Base-by-base conservation (phyloP, 1,140 invertebrate species). In the Tachypleus tridentatus region DNA sequence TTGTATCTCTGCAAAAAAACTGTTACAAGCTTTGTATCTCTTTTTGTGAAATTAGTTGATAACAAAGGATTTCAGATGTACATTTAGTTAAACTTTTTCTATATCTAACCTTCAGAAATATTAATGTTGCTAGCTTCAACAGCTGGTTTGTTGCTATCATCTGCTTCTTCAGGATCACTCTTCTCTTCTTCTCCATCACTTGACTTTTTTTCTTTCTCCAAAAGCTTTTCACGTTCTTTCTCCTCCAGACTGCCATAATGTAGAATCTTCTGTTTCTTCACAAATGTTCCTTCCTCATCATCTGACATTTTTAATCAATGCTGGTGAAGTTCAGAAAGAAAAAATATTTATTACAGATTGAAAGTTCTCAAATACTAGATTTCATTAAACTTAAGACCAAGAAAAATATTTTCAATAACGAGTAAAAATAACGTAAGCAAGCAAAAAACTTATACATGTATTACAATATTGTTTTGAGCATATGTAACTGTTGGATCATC, bases 181-280 rank as follows among this genome's bases (percentile, higher is more conserved):
- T 79, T 81, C 47, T 81, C 77, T 60, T 80, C 80, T 57, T 80
- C 50, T 10, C 51, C 56, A 8, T 64, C 81, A 64, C 71, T 57
- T 10, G 68, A 71, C 8, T 64, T 67, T 51, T 65, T 63, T n/a
- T 64, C 52, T 63, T 64, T 60, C 5, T 58, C 78, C 71, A 68
- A 78, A 76, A 64, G 80, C 79, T 70, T 84, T 80, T 66, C 63
- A 11, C 68, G 62, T 76, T 92, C 89, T 47, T 84, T 78, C 71
- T 93, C 89, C 75, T 94, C 91, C 67, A 93, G 76, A 4, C 89
- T 91, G 49, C 89, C 91, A 84, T 93, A 93, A 73, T 93, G 88
- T 3, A 92, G 80, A 0, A 84, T 84, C 74, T 87, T 89, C 64
- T 82, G 81, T 65, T 86, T 86, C 74, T 91, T 92, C 0, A 85